phyloP scores from a whole-genome alignment of 2,888 invertebrate species.

The Cybosia mesomella region DNA sequence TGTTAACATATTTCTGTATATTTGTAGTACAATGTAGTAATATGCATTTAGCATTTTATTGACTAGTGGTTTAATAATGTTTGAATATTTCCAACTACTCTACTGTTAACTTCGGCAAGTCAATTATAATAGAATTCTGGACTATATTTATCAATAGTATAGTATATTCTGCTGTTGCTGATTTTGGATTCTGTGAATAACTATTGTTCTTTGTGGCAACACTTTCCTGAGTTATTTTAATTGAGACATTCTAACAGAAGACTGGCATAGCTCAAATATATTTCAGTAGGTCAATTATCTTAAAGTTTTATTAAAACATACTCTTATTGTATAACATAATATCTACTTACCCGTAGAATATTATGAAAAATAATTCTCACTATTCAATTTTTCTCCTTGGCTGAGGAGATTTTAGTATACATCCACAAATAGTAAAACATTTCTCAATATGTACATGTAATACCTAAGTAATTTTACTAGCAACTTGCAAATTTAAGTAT shows the following conservation, averaged over 20 bases:
- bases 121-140: neutral
- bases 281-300: neutral
- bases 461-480: neutral
- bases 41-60: neutral
- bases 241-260: neutral
- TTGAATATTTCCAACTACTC: neutral
- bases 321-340: neutral
- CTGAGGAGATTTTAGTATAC: neutral
- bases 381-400: neutral
- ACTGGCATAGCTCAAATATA: neutral
- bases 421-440: neutral
- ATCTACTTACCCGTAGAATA: neutral
- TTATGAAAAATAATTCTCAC: neutral
- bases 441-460: neutral
- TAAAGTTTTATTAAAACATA: neutral
- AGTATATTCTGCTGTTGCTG: neutral
- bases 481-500: neutral
- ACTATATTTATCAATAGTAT: neutral
- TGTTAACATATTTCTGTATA: neutral
- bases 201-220: neutral
- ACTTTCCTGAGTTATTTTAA: no score
- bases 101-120: neutral
- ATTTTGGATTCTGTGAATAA: neutral
- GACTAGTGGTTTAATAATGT: neutral
- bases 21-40: neutral